Conservation (phyloP, 1,140 invertebrate species). For the Stenopsyche tienmushanensis region DNA sequence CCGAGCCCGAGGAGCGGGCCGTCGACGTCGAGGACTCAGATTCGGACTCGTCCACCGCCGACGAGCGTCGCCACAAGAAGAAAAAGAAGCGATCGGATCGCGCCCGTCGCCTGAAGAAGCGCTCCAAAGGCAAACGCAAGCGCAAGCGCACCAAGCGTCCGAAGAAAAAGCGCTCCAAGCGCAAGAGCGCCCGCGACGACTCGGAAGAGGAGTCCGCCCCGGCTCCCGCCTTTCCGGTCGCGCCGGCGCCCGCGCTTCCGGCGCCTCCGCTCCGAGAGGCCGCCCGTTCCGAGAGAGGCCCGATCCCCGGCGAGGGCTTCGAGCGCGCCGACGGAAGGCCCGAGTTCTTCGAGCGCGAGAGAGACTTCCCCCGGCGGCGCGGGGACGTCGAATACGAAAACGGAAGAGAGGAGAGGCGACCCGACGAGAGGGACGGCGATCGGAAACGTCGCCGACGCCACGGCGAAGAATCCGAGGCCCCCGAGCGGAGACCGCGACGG, state of each 20-base stretch:
- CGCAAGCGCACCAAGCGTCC: too few species aligned
- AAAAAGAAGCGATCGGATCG: neutral
- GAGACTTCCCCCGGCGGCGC: neutral
- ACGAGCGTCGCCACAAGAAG: neutral
- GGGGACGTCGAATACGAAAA: neutral
- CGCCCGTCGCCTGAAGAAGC: neutral
- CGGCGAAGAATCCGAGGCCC: too few species aligned
- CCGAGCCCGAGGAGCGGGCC: neutral
- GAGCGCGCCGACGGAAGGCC: neutral
- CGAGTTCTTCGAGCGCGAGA: neutral
- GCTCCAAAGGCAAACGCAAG: neutral
- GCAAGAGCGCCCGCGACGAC: too few species aligned
- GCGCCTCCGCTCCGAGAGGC: neutral
- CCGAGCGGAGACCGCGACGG: too few species aligned
- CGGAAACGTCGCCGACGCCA: neutral
- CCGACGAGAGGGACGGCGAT: too few species aligned
- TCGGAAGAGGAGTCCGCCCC: neutral
- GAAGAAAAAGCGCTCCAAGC: too few species aligned
- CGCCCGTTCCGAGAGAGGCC: neutral
- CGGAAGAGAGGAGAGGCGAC: too few species aligned
- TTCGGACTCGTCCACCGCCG: neutral
- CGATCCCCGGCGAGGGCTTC: neutral
- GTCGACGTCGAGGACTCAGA: neutral
- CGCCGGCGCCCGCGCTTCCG: neutral
- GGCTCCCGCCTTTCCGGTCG: neutral